Evolutionary conservation across 2,888 invertebrate species (phyloP).

Genomic region (Parnassius smintheus): DNA sequence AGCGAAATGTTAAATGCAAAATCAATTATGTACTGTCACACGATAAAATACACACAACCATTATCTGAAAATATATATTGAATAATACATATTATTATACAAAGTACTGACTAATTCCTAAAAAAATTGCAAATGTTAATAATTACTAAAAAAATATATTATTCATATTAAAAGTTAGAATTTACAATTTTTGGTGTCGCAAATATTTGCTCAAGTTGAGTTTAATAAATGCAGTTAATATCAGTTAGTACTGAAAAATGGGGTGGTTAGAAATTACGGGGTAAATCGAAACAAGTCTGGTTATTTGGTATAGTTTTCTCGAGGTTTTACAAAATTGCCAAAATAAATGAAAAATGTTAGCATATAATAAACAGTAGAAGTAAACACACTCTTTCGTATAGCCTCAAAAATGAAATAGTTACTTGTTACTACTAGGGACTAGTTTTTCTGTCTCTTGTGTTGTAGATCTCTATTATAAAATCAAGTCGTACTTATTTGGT

Average conservation of each 20-base stretch:
- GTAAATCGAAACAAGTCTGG: no score
- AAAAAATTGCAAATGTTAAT: conserved; percentile 45
- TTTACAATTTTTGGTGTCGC: conserved; percentile 15
- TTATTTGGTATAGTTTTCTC: no score
- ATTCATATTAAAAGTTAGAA: conserved; percentile 28
- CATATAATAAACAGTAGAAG: no score
- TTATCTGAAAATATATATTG: conserved; percentile 46
- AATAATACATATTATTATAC: conserved; percentile 31
- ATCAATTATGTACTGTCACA: conserved; percentile 48
- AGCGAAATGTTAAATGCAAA: conserved; percentile 56
- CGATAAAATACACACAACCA: conserved; percentile 62
- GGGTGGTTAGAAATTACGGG: no score
- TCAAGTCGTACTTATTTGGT: no score
- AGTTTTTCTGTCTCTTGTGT: no score
- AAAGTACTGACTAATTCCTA: conserved; percentile 35
- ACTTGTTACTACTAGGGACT: no score
- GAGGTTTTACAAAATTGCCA: no score
- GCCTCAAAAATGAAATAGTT: no score
- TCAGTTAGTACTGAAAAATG: background rate
- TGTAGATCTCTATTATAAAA: no score
- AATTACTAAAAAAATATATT: conserved; percentile 56
- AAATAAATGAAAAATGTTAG: no score
- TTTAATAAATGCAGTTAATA: conserved; percentile 13
- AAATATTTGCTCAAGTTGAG: background rate
- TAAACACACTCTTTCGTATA: no score